These are phyloP conservation scores for Paracanthobrama guichenoti DNA, from an alignment of 2,113 vertebrate species.

Conservation along the genomic window DNA sequence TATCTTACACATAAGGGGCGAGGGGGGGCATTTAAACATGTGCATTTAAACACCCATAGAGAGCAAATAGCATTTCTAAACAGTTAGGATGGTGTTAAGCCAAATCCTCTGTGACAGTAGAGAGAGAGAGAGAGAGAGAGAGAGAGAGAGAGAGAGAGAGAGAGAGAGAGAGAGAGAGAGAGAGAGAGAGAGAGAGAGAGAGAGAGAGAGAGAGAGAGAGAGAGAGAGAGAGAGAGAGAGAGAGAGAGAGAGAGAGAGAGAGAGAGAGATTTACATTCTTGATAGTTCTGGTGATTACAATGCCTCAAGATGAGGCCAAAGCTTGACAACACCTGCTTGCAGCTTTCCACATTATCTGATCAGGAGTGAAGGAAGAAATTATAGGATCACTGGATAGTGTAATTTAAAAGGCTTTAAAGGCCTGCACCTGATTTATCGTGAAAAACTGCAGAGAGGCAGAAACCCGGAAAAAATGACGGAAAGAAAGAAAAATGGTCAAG, in stretches of 20 bases:
- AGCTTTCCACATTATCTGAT: slow-evolving; percentile 16
- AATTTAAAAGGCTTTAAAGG: slow-evolving; percentile 19
- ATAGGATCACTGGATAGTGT: neutral
- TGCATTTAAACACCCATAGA: neutral
- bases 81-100: slow-evolving; percentile 1
- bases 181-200: neutral
- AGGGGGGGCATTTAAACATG: neutral
- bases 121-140: neutral
- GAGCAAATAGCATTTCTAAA: neutral
- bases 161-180: neutral
- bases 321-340: slow-evolving; percentile 8
- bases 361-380: neutral
- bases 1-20: neutral
- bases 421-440: neutral
- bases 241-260: neutral
- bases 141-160: neutral
- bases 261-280: slow-evolving; percentile 11
- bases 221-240: neutral
- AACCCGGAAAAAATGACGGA: neutral
- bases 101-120: neutral
- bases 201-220: neutral
- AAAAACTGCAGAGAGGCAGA: neutral
- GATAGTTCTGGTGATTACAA: slow-evolving; percentile 21
- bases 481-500: slow-evolving; percentile 2
- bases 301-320: neutral